phyloP scores from a whole-genome alignment of 1,140 invertebrate species.

The Drosophila aff. region DNA sequence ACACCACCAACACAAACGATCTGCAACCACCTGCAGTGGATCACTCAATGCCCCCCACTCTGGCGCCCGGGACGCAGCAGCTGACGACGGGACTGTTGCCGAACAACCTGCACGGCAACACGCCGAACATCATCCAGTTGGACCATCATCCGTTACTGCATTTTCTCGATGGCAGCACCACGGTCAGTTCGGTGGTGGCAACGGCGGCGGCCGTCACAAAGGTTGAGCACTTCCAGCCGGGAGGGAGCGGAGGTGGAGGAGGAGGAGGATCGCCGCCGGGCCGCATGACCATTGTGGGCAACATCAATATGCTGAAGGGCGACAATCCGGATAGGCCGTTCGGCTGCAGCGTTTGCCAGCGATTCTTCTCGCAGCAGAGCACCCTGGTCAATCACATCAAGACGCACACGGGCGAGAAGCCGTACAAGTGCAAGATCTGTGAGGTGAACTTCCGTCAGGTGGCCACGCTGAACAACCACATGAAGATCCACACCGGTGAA shows the following conservation, averaged over 20 bases:
- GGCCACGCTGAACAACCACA: slow-evolving; percentile 84
- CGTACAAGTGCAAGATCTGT: slow-evolving; percentile 84
- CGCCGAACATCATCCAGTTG: slow-evolving; percentile 71
- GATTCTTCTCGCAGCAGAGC: slow-evolving; percentile 84
- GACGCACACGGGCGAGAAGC: slow-evolving; percentile 84
- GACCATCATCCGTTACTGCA: slow-evolving; percentile 82
- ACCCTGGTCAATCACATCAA: slow-evolving; percentile 84
- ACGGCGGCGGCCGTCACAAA: slow-evolving; percentile 54
- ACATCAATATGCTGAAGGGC: slow-evolving; percentile 73
- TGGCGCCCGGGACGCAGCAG: slow-evolving; percentile 68
- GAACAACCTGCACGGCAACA: slow-evolving; percentile 72
- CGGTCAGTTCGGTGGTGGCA: slow-evolving; percentile 77
- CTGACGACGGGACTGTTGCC: slow-evolving; percentile 67
- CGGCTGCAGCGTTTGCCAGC: slow-evolving; percentile 80
- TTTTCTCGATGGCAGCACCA: slow-evolving; percentile 81
- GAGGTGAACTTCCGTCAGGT: slow-evolving; percentile 82
- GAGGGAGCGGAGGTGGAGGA: slow-evolving; percentile 16
- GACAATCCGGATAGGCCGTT: slow-evolving; percentile 84
- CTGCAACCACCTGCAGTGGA: slow-evolving; percentile 57
- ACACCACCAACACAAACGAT: slow-evolving; percentile 29
- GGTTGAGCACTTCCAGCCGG: slow-evolving; percentile 61
- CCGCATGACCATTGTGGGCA: slow-evolving; percentile 67
- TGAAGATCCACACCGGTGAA: slow-evolving; percentile 85
- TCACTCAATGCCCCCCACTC: slow-evolving; percentile 74
- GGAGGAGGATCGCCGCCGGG: slow-evolving; percentile 35